phyloP scores from a whole-genome alignment of 2,113 vertebrate genomes.

The Oenanthe oenanthe region DNA sequence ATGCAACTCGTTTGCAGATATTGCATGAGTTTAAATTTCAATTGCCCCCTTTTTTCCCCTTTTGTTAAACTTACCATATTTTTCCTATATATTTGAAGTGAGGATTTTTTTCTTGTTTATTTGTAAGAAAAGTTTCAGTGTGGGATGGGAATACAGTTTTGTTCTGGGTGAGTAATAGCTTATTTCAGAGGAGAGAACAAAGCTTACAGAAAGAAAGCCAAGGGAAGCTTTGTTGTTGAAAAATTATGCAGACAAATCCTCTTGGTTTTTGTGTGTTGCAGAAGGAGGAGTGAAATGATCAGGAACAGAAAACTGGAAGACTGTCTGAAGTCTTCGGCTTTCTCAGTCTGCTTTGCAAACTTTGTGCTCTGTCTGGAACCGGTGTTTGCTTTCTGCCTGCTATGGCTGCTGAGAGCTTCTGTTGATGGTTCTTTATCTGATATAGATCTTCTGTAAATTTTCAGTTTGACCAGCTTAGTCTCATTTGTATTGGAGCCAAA shows the following conservation, averaged over 20 bases:
- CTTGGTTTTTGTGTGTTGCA: background rate
- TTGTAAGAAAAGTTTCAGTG: background rate
- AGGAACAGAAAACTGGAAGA: background rate
- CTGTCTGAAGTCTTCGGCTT: background rate
- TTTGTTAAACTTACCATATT: background rate
- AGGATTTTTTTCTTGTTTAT: background rate
- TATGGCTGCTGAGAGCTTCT: background rate
- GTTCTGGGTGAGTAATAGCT: slow-evolving; percentile 34
- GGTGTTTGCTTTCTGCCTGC: background rate
- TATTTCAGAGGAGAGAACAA: slow-evolving; percentile 16
- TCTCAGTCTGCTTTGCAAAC: background rate
- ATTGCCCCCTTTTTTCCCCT: background rate
- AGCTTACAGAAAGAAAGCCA: slow-evolving; percentile 14
- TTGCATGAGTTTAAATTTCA: background rate
- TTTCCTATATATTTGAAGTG: background rate
- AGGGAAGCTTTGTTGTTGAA: slow-evolving; percentile 13
- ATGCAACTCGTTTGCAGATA: background rate
- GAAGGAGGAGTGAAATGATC: background rate
- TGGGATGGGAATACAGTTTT: background rate
- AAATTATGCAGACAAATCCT: slow-evolving; percentile 5
- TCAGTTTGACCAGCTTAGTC: background rate
- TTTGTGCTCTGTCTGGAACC: background rate
- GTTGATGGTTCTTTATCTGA: background rate
- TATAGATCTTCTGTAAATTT: background rate
- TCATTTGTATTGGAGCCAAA: background rate